Conservation (phyloP, 2,113 vertebrate species). For the Brevimyrus niger region DNA sequence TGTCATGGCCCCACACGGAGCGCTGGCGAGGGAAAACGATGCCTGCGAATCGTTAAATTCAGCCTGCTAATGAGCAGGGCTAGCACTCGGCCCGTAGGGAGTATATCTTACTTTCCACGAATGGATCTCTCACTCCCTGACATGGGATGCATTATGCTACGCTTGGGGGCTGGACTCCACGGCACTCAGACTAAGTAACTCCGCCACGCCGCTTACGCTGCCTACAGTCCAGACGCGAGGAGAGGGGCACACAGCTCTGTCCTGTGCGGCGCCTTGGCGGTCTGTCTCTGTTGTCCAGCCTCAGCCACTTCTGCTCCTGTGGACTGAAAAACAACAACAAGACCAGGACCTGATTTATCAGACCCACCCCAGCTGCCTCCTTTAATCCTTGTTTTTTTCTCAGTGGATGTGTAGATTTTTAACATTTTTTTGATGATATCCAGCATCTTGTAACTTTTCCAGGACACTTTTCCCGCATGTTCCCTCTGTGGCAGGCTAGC, state of each 20-base stretch:
- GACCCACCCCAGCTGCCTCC: background rate
- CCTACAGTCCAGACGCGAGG: background rate
- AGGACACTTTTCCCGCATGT: background rate
- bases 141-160: conserved; percentile 21
- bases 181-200: conserved; percentile 29
- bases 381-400: background rate
- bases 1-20: background rate
- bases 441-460: background rate
- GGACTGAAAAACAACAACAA: background rate
- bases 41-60: conserved; percentile 12
- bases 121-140: conserved; percentile 6
- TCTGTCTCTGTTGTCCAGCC: background rate
- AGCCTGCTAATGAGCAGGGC: conserved; percentile 1
- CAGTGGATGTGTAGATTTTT: background rate
- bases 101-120: conserved; percentile 25
- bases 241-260: background rate
- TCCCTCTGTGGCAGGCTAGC: background rate
- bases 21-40: background rate
- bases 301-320: background rate
- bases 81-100: conserved; percentile 17
- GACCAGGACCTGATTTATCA: background rate
- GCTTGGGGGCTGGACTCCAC: conserved; percentile 44
- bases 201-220: background rate
- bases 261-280: background rate
- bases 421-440: background rate